Evolutionary conservation across 2,113 vertebrate species (phyloP).

Genomic region (Procavia capensis): DNA sequence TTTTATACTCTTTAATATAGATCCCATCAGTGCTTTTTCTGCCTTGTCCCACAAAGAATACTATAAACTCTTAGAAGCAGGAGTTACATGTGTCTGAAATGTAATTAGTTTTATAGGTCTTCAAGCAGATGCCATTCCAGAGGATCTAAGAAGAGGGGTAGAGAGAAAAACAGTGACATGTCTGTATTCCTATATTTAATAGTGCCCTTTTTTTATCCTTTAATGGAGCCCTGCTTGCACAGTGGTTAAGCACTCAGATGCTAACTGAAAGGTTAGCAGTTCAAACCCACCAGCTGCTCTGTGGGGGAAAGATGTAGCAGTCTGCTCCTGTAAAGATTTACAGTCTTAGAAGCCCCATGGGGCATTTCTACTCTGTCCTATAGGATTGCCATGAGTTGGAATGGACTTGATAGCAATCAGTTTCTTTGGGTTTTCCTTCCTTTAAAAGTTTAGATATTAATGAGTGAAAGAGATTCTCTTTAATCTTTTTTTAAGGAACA

Average conservation of each 20-base stretch:
- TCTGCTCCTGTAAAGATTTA: background rate
- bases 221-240: background rate
- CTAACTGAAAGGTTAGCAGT: background rate
- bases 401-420: background rate
- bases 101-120: conserved; percentile 56
- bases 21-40: background rate
- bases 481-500: background rate
- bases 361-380: background rate
- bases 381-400: background rate
- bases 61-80: conserved; percentile 19
- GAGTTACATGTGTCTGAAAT: background rate
- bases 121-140: background rate
- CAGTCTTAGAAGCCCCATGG: background rate
- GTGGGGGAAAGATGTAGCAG: background rate
- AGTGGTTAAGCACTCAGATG: background rate
- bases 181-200: background rate
- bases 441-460: conserved; percentile 5
- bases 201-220: background rate
- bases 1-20: conserved; percentile 27
- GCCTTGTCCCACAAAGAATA: background rate
- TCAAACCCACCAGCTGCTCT: background rate
- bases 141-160: background rate
- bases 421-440: background rate
- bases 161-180: background rate
- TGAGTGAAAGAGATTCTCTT: conserved; percentile 10